A percentile compares a stretch with the other conserved stretches of the same genome.
These are phyloP conservation scores for Campaea margaritaria DNA, from an alignment of 2,888 invertebrate genomes.

Conservation along the genomic window DNA sequence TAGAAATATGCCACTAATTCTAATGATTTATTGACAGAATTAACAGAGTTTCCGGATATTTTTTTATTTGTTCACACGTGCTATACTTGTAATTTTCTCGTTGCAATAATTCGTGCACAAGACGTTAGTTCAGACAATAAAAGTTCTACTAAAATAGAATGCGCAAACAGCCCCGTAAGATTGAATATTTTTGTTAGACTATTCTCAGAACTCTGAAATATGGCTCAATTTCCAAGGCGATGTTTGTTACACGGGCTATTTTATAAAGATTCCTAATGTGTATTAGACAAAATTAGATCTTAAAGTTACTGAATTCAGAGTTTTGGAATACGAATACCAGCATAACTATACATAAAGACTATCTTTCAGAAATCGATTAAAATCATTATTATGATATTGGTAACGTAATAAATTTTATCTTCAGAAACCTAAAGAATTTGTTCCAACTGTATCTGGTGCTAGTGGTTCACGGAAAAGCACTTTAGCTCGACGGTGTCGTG, in stretches of 20 bases:
- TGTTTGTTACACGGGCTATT: constrained; percentile 9
- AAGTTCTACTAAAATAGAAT: constrained; percentile 22
- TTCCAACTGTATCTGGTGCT: constrained; percentile 54
- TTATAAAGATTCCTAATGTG: background rate
- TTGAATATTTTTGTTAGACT: constrained; percentile 14
- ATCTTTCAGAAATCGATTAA: background rate
- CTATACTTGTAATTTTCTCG: constrained; percentile 16
- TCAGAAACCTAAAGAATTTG: constrained; percentile 49
- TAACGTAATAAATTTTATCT: background rate
- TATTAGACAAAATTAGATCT: background rate
- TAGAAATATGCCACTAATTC: constrained; percentile 25
- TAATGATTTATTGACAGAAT: constrained; percentile 11
- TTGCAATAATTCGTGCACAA: constrained; percentile 15
- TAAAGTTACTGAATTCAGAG: too few species aligned
- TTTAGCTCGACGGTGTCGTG: constrained; percentile 67
- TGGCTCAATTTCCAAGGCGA: constrained; percentile 8
- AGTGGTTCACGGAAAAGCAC: constrained; percentile 62
- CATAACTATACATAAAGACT: too few species aligned
- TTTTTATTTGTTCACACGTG: constrained; percentile 3
- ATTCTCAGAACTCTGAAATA: constrained; percentile 8
- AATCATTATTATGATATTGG: background rate
- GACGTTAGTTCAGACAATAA: constrained; percentile 5
- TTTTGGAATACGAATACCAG: too few species aligned
- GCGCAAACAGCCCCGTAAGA: constrained; percentile 12
- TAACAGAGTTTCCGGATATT: constrained; percentile 16